Evolutionary conservation across 1,140 invertebrate genomes (phyloP).

Genomic region (Meloidogyne hapla): DNA sequence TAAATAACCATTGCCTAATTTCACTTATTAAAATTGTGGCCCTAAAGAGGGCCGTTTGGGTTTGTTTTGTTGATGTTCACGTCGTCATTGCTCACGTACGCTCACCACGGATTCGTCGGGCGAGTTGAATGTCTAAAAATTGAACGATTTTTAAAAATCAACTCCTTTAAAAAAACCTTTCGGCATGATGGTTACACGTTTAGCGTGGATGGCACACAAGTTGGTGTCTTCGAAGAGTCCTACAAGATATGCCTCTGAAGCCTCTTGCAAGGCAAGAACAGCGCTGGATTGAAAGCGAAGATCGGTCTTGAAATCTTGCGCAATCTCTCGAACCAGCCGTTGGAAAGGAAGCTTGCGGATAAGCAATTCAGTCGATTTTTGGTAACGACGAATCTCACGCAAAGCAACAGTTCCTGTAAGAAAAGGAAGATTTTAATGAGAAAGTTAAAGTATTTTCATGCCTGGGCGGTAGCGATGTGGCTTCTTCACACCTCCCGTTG

Average conservation of each 20-base stretch:
- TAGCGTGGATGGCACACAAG: constrained; percentile 88
- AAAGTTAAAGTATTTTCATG: not conserved
- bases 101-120: too few relatives aligned
- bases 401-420: too few relatives aligned
- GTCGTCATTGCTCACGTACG: too few relatives aligned
- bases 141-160: too few relatives aligned
- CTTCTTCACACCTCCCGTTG: constrained; percentile 76
- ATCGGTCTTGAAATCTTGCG: constrained; percentile 76
- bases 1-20: not conserved
- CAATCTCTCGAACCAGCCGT: not conserved
- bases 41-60: constrained; percentile 38
- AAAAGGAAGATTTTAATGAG: not conserved
- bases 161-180: too few relatives aligned
- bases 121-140: too few relatives aligned
- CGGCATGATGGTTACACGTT: constrained; percentile 91
- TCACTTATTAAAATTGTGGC: constrained; percentile 18
- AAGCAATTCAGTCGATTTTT: constrained; percentile 76
- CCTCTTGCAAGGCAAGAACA: constrained; percentile 73
- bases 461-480: constrained; percentile 70
- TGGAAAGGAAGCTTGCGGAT: constrained; percentile 65
- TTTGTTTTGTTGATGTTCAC: constrained; percentile 12
- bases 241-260: constrained; percentile 84
- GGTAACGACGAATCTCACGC: constrained; percentile 41
- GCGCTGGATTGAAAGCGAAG: constrained; percentile 73
- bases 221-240: constrained; percentile 87